These are phyloP conservation scores for Gila robusta DNA, from an alignment of 2,797 vertebrate genomes.

Conservation along the genomic window DNA sequence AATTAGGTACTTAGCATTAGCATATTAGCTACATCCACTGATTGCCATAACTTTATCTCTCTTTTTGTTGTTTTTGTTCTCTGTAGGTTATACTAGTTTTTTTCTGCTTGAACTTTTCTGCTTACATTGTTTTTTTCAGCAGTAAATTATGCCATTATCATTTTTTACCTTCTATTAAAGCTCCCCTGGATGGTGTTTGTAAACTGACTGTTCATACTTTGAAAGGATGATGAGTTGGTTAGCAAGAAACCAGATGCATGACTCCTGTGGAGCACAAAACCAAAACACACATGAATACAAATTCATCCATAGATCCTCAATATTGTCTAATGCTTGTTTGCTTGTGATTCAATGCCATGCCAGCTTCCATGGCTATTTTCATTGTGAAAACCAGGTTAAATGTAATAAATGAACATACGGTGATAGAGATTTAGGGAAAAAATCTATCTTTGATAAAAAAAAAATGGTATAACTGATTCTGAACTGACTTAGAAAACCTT, in stretches of 20 bases:
- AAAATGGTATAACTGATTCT: background rate
- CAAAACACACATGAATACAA: conserved; percentile 12
- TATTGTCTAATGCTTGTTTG: conserved; percentile 1
- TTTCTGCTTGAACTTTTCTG: background rate
- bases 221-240: conserved; percentile 25
- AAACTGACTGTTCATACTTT: conserved; percentile 36
- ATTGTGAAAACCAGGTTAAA: background rate
- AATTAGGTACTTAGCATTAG: background rate
- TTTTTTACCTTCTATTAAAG: conserved; percentile 56
- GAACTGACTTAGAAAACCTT: background rate
- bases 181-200: conserved; percentile 60
- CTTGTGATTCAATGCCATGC: background rate
- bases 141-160: background rate
- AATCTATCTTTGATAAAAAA: background rate
- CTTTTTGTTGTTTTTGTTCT: background rate
- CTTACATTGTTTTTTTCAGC: background rate
- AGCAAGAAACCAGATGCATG: background rate
- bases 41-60: background rate
- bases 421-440: no score
- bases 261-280: conserved; percentile 53
- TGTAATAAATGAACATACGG: background rate
- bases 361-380: background rate
- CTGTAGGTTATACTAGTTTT: background rate
- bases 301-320: background rate
- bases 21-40: background rate